Base-by-base conservation (phyloP, 2,888 invertebrate species). In the Agrotis segetum region DNA sequence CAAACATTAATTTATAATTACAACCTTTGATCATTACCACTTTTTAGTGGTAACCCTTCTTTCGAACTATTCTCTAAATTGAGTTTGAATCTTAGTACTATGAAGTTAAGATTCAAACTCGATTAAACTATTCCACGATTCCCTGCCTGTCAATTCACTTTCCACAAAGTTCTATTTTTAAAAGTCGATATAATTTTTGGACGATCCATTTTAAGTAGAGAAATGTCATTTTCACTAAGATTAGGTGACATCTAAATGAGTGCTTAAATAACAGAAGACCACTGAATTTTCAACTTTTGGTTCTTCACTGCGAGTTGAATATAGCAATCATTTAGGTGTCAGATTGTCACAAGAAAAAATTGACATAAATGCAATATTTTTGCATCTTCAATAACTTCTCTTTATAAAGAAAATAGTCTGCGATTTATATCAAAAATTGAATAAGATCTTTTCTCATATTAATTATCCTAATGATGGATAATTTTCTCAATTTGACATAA, bases 91-190 rank as follows among this genome's bases (percentile, higher is more conserved):
- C 69, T 56, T 49, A 58, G 52, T 16, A 7, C 1, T n/a, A 47
- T 52, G 11, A 17, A 1, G 1, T 64, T 63, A 64, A 55, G 59
- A 64, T 79, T 46, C 80, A 67, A 53, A 79, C 44, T 76, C 55
- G 14, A 44, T 46, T 19, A 50, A 65, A 75, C 56, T 78, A 78
- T 78, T 81, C 77, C 71, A 79, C 78, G 49, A 46, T 40, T 77
- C 77, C 82, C 82, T 67, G 71, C 77, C 78, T 49, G 21, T 64
- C 14, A 34, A 7, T 34, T 34, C 40, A 40, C 40, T 11, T 40
- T 40, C 9, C 40, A 40, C 40, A 40, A 40, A 2, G 40, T 40
- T 40, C 40, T 40, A 40, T 40, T 40, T 40, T 40, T 40, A 40
- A 40, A 40, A 40, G 9, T 5, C 3, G 40, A 1, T 0, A 9